Conservation (phyloP, 1,140 invertebrate genomes). For the Varroa destructor region DNA sequence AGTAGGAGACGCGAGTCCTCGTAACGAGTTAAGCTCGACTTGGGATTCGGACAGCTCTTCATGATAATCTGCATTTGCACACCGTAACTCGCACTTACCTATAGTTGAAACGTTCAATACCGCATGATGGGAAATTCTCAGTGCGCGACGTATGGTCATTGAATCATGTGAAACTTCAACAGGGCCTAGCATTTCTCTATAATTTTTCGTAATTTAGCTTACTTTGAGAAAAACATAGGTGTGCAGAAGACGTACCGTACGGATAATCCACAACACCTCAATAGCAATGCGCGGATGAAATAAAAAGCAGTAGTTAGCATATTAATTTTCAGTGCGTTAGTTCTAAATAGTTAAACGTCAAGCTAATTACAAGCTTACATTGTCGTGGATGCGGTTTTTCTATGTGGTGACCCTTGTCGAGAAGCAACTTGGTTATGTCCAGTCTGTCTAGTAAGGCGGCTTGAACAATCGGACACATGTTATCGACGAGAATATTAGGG, state of each 20-base stretch:
- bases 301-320: neutral
- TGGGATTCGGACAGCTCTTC: conserved; percentile 68
- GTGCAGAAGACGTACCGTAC: neutral
- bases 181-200: too few species aligned
- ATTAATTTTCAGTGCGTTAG: neutral
- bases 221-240: too few species aligned
- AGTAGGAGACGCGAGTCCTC: conserved; percentile 75
- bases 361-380: neutral
- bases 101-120: conserved; percentile 29
- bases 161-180: too few species aligned
- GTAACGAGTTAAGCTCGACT: conserved; percentile 78
- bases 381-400: conserved; percentile 30
- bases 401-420: conserved; percentile 32
- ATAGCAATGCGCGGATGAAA: neutral
- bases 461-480: conserved; percentile 33
- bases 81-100: conserved; percentile 58
- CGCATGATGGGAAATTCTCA: conserved; percentile 17
- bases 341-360: neutral
- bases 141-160: neutral
- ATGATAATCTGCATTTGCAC: conserved; percentile 54
- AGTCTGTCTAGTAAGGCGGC: conserved; percentile 31
- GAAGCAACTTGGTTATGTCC: conserved; percentile 32
- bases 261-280: conserved; percentile 26
- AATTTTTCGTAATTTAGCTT: too few species aligned
- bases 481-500: conserved; percentile 31